Conservation (phyloP, 2,113 vertebrate species). For the Tichodroma muraria region DNA sequence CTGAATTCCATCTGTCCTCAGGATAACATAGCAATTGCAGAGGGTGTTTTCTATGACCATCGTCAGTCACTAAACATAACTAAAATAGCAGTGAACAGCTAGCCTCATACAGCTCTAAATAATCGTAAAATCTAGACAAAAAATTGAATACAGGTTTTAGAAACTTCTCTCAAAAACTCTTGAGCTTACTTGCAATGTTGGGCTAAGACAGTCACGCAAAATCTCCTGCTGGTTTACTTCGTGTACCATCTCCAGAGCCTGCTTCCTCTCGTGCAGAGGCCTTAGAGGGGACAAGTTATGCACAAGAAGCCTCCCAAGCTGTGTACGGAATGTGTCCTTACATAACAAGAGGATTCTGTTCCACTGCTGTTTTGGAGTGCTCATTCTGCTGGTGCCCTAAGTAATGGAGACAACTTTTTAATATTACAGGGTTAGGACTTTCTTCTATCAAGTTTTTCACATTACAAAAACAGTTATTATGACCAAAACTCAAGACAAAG, state of each 20-base stretch:
- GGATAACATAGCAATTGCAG: background rate
- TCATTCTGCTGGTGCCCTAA: constrained; percentile 70
- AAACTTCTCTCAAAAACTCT: background rate
- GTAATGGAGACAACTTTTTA: background rate
- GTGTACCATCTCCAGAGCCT: constrained; percentile 80
- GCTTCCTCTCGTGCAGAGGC: constrained; percentile 78
- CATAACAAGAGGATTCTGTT: constrained; percentile 84
- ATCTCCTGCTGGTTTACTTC: constrained; percentile 87
- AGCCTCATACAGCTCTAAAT: background rate
- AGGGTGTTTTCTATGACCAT: background rate
- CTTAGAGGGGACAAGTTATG: constrained; percentile 82
- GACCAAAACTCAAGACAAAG: background rate
- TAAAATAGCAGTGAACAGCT: background rate
- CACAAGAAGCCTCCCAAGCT: constrained; percentile 91
- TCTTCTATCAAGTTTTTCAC: background rate
- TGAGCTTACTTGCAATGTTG: constrained; percentile 81
- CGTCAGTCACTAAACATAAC: background rate
- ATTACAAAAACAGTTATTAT: background rate
- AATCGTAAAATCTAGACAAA: background rate
- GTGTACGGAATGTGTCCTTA: constrained; percentile 86
- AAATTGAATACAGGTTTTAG: background rate
- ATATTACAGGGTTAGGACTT: background rate
- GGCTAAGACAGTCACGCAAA: constrained; percentile 88
- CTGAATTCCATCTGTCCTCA: background rate
- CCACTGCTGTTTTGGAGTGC: constrained; percentile 85